Percentiles rank a stretch among this genome's conserved stretches.
These are phyloP conservation scores for Drosophila nigricruria DNA, from an alignment of 2,888 invertebrate species.

Conservation along the genomic window DNA sequence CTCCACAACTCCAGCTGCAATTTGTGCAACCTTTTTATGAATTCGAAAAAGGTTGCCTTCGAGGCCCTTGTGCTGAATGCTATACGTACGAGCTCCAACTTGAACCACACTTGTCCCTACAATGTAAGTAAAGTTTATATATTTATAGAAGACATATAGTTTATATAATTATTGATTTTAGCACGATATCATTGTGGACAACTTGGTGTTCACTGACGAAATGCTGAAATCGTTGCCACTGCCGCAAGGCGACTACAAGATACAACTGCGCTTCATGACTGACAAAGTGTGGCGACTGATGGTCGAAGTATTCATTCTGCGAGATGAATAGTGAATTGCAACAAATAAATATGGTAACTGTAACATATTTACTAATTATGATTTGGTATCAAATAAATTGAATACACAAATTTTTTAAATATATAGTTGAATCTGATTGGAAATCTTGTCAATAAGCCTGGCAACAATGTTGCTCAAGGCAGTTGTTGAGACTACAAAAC, in stretches of 20 bases:
- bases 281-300: constrained; percentile 12
- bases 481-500: not conserved
- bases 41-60: constrained; percentile 23
- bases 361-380: not conserved
- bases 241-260: constrained; percentile 45
- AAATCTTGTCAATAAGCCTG: too few species aligned
- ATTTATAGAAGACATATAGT: not conserved
- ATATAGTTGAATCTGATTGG: not conserved
- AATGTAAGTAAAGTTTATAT: constrained; percentile 25
- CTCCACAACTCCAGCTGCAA: constrained; percentile 29
- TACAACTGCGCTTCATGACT: constrained; percentile 24
- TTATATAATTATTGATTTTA: constrained; percentile 6
- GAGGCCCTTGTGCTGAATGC: constrained; percentile 21
- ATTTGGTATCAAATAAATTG: not conserved
- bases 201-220: constrained; percentile 39
- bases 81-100: constrained; percentile 13
- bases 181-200: constrained; percentile 44
- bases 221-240: constrained; percentile 37
- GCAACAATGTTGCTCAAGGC: constrained; percentile 7
- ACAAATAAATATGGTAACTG: not conserved
- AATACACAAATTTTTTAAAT: not conserved
- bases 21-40: constrained; percentile 26
- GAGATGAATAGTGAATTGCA: constrained; percentile 13
- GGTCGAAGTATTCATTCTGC: constrained; percentile 20
- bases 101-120: constrained; percentile 42